Evolutionary conservation across 2,797 vertebrate species (phyloP), one percentile per base, ranked within the genome.

Genomic region (Sciurus carolinensis): DNA sequence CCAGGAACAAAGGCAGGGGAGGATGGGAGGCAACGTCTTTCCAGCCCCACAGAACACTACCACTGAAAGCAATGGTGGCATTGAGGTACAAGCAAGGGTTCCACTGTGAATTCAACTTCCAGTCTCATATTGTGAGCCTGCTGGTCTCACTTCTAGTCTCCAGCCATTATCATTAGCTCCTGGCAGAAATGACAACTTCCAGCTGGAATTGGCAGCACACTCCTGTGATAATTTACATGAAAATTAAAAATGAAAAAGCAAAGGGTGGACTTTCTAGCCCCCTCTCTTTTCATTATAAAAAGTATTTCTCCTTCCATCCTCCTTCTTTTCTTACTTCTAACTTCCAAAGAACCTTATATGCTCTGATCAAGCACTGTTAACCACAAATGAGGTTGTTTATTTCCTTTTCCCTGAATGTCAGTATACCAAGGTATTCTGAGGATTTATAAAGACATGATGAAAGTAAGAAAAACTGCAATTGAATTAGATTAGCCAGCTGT

Each of bases 101-200:
- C 69, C 17, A 92, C 69, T 64, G 52, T 44, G 89, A 59, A 64
- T 54, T 67, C 85, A 71, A 18, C 82, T 54, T 95, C 44, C 52
- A 87, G 33, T 22, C 52, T 20, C 85, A 57, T 7, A 5, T 3
- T 22, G 47, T n/a, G 71, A 94, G 52, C 77, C 84, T 18, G 5
- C 62, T 18, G 64, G 83, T 69, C 30, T 95, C 42, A 33, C 44
- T 62, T 39, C 18, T 66, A 84, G 62, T 76, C 64, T 52, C 30
- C 30, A 92, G 26, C 18, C 36, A 66, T 57, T 30, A 86, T 33
- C 88, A 88, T 28, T 28, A 89, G 83, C 64, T 47, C 69, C 86
- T 86, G 57, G 88, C 59, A 97, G 87, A 89, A 95, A 72, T 9
- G 7, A 79, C 6, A 77, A 76, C 92, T 92, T 94, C 92, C 92